Conservation (phyloP, 2,888 invertebrate species). For the Ecliptopera silaceata region DNA sequence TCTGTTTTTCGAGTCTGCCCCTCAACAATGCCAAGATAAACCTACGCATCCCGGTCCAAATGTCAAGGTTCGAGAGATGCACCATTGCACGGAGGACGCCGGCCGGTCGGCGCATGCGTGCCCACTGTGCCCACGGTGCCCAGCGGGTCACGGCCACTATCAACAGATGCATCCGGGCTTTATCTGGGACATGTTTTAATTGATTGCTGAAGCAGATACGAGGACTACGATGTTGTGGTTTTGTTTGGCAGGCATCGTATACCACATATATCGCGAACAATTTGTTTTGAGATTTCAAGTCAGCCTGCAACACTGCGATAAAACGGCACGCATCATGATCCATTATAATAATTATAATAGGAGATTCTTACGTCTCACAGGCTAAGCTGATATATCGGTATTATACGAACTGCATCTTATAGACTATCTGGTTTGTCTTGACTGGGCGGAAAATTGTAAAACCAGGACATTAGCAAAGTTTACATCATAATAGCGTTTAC, state of each 20-base stretch:
- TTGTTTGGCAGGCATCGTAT: not conserved
- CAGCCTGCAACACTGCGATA: no score
- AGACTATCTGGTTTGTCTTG: no score
- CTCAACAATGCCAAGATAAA: slow-evolving; percentile 12
- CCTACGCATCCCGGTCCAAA: slow-evolving; percentile 27
- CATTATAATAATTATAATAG: no score
- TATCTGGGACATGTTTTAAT: slow-evolving; percentile 23
- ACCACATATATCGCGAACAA: not conserved
- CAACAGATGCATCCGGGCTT: slow-evolving; percentile 40
- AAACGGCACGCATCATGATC: no score
- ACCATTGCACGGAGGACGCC: slow-evolving; percentile 19
- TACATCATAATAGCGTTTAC: no score
- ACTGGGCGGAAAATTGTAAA: no score
- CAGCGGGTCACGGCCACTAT: slow-evolving; percentile 35
- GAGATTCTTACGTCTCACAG: no score
- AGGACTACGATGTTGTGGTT: not conserved
- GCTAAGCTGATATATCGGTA: no score
- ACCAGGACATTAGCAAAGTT: no score
- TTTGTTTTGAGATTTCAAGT: no score
- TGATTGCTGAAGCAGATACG: slow-evolving; percentile 10
- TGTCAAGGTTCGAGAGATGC: slow-evolving; percentile 36
- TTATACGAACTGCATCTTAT: no score
- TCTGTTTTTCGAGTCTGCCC: not conserved
- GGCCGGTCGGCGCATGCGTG: slow-evolving; percentile 35
- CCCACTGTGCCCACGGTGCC: no score